Percentiles rank a stretch among this genome's conserved stretches.
Conservation (phyloP, 2,888 invertebrate species). For the Drosophila subquinaria region DNA sequence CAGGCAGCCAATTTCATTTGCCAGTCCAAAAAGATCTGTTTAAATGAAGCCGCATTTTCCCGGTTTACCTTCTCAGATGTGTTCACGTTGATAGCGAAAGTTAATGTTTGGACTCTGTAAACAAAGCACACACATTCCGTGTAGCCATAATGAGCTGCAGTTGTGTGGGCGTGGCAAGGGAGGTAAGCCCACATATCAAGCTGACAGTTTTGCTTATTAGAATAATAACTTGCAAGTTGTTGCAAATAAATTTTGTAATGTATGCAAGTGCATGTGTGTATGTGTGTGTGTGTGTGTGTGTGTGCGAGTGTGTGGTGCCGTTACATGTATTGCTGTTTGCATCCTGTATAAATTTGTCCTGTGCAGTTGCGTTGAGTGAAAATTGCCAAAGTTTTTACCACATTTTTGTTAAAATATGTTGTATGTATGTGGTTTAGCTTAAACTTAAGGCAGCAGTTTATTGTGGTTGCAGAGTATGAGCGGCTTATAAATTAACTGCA, state of each 20-base stretch:
- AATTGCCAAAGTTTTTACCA: constrained; percentile 71
- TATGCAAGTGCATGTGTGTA: constrained; percentile 5
- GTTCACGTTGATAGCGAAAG: constrained; percentile 20
- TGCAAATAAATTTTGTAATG: constrained; percentile 46
- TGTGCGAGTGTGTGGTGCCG: constrained; percentile 24
- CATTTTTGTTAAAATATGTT: constrained; percentile 19
- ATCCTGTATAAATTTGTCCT: constrained; percentile 69
- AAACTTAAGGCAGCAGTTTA: constrained; percentile 45
- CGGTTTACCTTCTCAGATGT: constrained; percentile 49
- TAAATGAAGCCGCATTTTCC: constrained; percentile 32
- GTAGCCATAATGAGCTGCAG: constrained; percentile 29
- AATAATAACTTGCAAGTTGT: constrained; percentile 43
- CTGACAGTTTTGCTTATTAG: constrained; percentile 39
- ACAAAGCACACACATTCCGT: constrained; percentile 10
- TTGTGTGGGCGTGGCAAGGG: constrained; percentile 16
- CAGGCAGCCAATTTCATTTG: constrained; percentile 57
- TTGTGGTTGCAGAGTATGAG: constrained; percentile 46
- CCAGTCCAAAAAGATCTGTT: constrained; percentile 23
- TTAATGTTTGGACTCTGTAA: constrained; percentile 40
- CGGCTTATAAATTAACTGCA: constrained; percentile 33
- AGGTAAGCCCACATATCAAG: constrained; percentile 4
- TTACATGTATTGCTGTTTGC: constrained; percentile 38
- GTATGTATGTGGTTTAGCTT: constrained; percentile 32
- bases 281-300: constrained; percentile 4
- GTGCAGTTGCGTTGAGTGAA: constrained; percentile 60